A percentile compares a stretch with the other conserved stretches of the same genome.
Evolutionary conservation across 2,888 invertebrate species (phyloP).

Genomic region (Seira ritae): DNA sequence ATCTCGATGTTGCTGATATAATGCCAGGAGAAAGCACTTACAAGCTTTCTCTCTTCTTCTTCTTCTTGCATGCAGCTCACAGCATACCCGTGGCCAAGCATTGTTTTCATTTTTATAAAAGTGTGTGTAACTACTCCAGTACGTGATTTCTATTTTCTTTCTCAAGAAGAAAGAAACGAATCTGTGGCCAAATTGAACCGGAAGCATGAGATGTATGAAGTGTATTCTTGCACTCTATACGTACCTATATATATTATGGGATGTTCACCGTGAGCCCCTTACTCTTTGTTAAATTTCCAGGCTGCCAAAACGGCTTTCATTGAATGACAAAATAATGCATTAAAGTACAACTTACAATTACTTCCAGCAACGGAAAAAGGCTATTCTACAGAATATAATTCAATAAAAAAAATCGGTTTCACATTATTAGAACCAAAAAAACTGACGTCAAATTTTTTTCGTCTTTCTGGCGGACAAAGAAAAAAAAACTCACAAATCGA

Average conservation of each 20-base stretch:
- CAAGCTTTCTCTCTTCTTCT: too few relatives aligned
- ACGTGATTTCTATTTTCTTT: too few relatives aligned
- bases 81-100: too few relatives aligned
- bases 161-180: background rate
- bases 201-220: slow-evolving; percentile 2
- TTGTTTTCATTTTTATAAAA: too few relatives aligned
- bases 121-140: too few relatives aligned
- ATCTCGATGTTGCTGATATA: too few relatives aligned
- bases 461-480: slow-evolving; percentile 1
- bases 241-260: too few relatives aligned
- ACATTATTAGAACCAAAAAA: slow-evolving; percentile 1
- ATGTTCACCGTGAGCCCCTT: too few relatives aligned
- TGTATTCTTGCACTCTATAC: background rate
- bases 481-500: slow-evolving; percentile 2
- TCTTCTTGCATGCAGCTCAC: too few relatives aligned
- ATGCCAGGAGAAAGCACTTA: too few relatives aligned
- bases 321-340: slow-evolving; percentile 16
- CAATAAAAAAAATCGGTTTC: slow-evolving; percentile 14
- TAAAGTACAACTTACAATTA: slow-evolving; percentile 9
- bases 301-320: slow-evolving; percentile 7
- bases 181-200: background rate
- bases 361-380: slow-evolving; percentile 5
- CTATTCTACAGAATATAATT: background rate
- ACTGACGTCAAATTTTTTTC: background rate
- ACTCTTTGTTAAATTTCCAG: background rate